Conservation (phyloP, 1,140 invertebrate species). For the Trichomalopsis sarcophagae region DNA sequence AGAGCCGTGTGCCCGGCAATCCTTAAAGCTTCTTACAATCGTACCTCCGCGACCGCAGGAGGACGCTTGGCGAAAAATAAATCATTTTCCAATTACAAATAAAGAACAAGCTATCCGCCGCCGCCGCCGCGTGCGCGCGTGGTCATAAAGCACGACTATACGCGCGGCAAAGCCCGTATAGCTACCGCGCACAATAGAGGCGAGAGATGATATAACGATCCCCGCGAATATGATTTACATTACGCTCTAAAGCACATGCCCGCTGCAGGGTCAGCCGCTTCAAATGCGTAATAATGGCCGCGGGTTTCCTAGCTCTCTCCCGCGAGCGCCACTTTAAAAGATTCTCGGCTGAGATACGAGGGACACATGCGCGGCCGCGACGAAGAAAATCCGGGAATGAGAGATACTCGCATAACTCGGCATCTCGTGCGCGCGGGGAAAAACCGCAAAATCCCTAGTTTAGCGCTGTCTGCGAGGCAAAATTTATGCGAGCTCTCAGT, state of each 20-base stretch:
- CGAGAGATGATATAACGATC: slow-evolving; percentile 3
- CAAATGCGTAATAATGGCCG: slow-evolving; percentile 5
- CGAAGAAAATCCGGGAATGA: slow-evolving; percentile 6
- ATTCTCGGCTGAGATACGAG: slow-evolving; percentile 1
- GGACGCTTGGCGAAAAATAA: background rate
- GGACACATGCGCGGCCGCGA: background rate
- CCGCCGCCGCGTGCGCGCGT: too few relatives aligned
- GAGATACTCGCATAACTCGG: slow-evolving; percentile 13
- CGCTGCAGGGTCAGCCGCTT: background rate
- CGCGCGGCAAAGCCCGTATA: background rate
- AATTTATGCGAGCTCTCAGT: slow-evolving; percentile 14
- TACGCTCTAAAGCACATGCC: background rate
- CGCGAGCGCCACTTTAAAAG: slow-evolving; percentile 6
- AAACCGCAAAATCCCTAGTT: slow-evolving; percentile 28
- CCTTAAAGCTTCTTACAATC: background rate
- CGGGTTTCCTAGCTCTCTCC: background rate
- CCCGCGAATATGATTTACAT: background rate
- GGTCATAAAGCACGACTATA: too few relatives aligned
- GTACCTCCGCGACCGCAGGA: background rate
- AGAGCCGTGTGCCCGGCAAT: background rate
- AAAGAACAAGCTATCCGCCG: background rate
- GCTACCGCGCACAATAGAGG: background rate
- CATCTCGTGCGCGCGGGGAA: background rate
- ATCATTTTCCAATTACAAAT: slow-evolving; percentile 5
- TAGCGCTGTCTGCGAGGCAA: slow-evolving; percentile 11